A percentile compares a stretch with the other conserved stretches of the same genome.
Evolutionary conservation across 1,140 invertebrate genomes (phyloP).

Genomic region (Neelides sp.): DNA sequence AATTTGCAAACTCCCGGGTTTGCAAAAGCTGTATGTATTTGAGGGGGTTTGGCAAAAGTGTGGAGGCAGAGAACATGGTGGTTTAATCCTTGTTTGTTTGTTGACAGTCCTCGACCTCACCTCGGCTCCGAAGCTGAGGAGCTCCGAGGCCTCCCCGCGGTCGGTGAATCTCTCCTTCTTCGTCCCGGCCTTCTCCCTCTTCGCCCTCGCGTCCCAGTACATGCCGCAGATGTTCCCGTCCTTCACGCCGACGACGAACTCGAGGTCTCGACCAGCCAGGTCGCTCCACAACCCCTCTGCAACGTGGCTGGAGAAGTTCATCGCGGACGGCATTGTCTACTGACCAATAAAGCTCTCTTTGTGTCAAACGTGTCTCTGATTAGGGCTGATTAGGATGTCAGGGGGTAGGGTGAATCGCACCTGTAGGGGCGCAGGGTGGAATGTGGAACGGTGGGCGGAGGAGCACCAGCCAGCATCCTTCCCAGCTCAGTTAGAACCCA

Average conservation of each 20-base stretch:
- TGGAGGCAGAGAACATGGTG: too few relatives aligned
- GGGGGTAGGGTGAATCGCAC: not conserved
- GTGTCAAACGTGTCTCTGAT: not conserved
- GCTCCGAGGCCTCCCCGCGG: constrained; percentile 5
- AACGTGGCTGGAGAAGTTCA: constrained; percentile 15
- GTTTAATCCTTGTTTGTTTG: constrained; percentile 2
- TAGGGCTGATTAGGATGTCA: not conserved
- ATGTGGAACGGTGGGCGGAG: too few relatives aligned
- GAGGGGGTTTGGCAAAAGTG: too few relatives aligned
- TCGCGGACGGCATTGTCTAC: constrained; percentile 17
- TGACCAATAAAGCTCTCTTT: not conserved
- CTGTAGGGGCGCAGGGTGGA: too few relatives aligned
- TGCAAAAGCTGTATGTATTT: too few relatives aligned
- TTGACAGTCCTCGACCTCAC: constrained; percentile 16
- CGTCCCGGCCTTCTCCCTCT: constrained; percentile 28
- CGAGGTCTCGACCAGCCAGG: not conserved
- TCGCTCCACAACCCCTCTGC: not conserved
- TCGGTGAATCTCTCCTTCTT: constrained; percentile 29
- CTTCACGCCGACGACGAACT: constrained; percentile 22
- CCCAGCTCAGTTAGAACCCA: not conserved
- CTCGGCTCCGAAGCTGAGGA: constrained; percentile 1
- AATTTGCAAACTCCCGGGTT: too few relatives aligned
- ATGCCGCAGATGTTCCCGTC: constrained; percentile 30
- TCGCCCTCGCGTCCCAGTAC: constrained; percentile 24
- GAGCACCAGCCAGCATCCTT: too few relatives aligned